Evolutionary conservation across 2,797 vertebrate species (phyloP), one percentile per base, ranked within the genome.

Genomic region (Odontamblyopus rebecca): DNA sequence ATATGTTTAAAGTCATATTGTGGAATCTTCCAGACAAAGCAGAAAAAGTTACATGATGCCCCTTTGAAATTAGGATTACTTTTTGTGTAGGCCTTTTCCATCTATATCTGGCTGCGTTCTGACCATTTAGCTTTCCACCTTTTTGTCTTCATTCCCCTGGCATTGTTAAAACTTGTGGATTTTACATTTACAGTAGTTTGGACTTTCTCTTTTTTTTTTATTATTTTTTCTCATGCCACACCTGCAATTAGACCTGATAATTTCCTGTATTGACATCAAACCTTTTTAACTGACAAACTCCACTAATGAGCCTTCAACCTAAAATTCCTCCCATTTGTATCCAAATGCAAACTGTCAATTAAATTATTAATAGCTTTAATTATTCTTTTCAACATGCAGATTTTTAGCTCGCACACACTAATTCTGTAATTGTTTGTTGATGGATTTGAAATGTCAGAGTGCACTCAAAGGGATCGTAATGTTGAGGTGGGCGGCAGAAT

Each of bases 231-330:
- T 56, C 51, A 16, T 13, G 23, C 61, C 26, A 64, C 23, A 72
- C n/a, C 60, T 62, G 3, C 61, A 75, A 18, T 54, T 67, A 61
- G 38, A 44, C 11, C 54, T 19, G 64, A 73, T 15, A 71, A 61
- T 30, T 4, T 3, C 23, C 29, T 12, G 56, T 67, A 50, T 53
- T 68, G 13, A 73, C 26, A 69, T 69, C 61, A 80, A 70, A 74
- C 65, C 51, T 2, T 6, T 71, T 26, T 74, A 11, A 71, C 53
- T 26, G 51, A 63, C 35, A 72, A 68, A 73, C 38, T 19, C n/a
- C 50, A 48, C 53, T 73, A 63, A 81, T 81, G 68, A 75, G 61
- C 74, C 19, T 72, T 72, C 51, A 79, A 56, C 67, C 62, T 41
- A 64, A 61, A 61, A 60, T 54, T 23, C 15, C 15, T 19, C 59